Conservation (phyloP, 2,797 vertebrate genomes). For the Diglossa cyanea region DNA sequence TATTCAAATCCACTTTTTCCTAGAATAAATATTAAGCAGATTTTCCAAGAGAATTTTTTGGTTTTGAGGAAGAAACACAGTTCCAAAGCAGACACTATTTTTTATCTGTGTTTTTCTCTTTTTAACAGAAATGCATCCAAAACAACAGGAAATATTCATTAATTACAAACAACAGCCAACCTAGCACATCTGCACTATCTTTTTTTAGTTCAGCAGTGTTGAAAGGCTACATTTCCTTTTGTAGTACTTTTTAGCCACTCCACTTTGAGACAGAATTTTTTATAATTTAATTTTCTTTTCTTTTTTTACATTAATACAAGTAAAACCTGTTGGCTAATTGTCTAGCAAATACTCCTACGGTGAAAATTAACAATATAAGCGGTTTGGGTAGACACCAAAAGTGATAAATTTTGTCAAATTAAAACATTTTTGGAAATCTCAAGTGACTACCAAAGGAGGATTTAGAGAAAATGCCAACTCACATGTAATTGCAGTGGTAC, state of each 20-base stretch:
- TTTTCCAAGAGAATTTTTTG: not conserved
- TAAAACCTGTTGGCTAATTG: not conserved
- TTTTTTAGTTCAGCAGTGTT: not conserved
- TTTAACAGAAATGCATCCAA: not conserved
- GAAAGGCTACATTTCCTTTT: not conserved
- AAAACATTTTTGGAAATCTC: not conserved
- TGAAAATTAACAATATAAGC: not conserved
- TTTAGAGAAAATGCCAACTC: not conserved
- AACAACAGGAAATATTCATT: not conserved
- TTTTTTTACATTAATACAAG: not conserved
- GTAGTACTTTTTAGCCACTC: not conserved
- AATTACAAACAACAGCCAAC: not conserved
- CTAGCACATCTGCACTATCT: not conserved
- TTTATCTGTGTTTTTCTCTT: not conserved
- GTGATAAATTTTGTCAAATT: not conserved
- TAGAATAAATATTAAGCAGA: not conserved
- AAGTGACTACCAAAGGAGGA: not conserved
- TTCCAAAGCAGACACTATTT: not conserved
- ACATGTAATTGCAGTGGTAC: not conserved
- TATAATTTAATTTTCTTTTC: not conserved
- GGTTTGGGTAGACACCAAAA: not conserved
- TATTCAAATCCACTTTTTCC: not conserved
- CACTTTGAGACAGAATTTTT: not conserved
- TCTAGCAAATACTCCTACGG: not conserved
- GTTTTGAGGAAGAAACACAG: not conserved